Evolutionary conservation across 2,888 invertebrate species (phyloP).

Genomic region (Megastigmus dorsalis): DNA sequence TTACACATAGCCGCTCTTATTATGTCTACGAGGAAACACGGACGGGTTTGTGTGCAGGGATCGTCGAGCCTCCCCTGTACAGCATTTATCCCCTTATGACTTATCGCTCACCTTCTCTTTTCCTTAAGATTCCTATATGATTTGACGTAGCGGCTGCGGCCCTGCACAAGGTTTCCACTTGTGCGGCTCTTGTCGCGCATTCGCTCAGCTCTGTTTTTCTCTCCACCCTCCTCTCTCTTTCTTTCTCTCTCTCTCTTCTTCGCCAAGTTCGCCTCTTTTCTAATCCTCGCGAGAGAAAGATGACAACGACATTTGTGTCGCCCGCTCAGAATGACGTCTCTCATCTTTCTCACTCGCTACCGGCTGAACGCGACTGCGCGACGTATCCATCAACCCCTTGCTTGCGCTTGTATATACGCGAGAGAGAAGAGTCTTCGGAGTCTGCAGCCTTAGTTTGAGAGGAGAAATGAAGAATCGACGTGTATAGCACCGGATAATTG

Average conservation of each 20-base stretch:
- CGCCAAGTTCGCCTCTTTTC: neutral
- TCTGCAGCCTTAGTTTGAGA: no score
- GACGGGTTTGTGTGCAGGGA: no score
- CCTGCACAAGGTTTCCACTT: constrained; percentile 30
- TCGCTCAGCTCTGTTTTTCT: neutral
- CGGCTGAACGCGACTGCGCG: neutral
- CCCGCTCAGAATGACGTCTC: constrained; percentile 9
- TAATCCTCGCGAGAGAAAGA: constrained; percentile 24
- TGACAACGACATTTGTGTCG: constrained; percentile 23
- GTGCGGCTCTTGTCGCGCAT: neutral
- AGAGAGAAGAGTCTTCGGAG: neutral
- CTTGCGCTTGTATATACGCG: constrained; percentile 1
- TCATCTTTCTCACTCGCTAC: no score
- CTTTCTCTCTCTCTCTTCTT: no score
- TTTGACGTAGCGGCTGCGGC: no score
- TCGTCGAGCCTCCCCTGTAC: neutral
- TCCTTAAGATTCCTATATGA: constrained; percentile 11
- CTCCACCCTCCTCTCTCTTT: neutral
- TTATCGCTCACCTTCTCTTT: constrained; percentile 24
- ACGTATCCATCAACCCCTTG: constrained; percentile 36
- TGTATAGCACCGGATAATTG: constrained; percentile 18
- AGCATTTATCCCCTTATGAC: constrained; percentile 11
- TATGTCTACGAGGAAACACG: constrained; percentile 66
- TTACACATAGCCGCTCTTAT: constrained; percentile 61
- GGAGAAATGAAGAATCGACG: constrained; percentile 6